Percentiles rank a stretch among this genome's conserved stretches.
Evolutionary conservation across 2,113 vertebrate genomes (phyloP).

Genomic region (Halichoerus grypus): DNA sequence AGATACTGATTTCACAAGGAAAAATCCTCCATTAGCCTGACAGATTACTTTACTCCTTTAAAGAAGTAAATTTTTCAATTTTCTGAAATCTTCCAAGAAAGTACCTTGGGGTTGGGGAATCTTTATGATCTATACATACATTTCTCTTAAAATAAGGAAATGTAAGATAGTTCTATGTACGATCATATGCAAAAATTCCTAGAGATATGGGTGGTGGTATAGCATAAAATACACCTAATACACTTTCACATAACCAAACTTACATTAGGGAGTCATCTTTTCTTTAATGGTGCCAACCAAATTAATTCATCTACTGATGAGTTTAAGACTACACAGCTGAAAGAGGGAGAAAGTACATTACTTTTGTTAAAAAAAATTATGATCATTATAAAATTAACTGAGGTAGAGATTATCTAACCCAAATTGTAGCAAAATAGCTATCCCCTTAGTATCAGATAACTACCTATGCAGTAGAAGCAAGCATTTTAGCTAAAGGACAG

Average conservation of each 20-base stretch:
- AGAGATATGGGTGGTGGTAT: background rate
- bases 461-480: background rate
- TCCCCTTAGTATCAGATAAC: background rate
- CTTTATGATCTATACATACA: background rate
- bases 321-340: background rate
- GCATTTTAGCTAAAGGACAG: background rate
- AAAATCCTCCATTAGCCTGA: background rate
- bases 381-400: background rate
- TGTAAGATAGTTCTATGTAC: background rate
- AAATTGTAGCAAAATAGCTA: background rate
- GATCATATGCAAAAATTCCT: background rate
- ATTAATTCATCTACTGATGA: background rate
- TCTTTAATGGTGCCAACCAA: background rate
- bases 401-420: background rate
- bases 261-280: background rate
- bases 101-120: background rate
- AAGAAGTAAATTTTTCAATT: background rate
- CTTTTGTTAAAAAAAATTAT: background rate
- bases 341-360: background rate
- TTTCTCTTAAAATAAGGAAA: background rate
- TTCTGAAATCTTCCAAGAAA: conserved; percentile 9
- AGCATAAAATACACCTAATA: background rate
- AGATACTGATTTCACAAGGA: background rate
- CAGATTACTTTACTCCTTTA: background rate
- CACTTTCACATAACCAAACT: background rate